phyloP scores from a whole-genome alignment of 2,797 vertebrate species.

The Pyrocephalus nanus region DNA sequence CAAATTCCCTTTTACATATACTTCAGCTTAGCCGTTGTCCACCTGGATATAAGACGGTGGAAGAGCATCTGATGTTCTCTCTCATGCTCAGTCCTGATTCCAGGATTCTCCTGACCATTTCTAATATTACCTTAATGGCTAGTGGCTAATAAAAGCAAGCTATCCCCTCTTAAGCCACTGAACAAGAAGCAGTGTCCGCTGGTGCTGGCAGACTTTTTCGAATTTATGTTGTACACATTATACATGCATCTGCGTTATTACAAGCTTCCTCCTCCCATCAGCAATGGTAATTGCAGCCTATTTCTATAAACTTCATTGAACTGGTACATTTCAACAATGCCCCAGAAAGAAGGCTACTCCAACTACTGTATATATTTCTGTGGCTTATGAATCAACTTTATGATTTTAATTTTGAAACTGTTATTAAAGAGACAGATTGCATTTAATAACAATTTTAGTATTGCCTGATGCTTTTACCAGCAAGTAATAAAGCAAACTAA shows the following conservation, averaged over 20 bases:
- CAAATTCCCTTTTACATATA: background rate
- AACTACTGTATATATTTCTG: slow-evolving; percentile 54
- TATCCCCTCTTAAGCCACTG: background rate
- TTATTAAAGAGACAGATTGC: slow-evolving; percentile 76
- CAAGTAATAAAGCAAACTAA: slow-evolving; percentile 46
- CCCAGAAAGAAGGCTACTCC: slow-evolving; percentile 31
- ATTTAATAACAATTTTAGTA: slow-evolving; percentile 71
- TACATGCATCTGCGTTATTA: slow-evolving; percentile 2
- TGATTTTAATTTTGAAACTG: slow-evolving; percentile 71
- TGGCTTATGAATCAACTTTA: slow-evolving; percentile 75
- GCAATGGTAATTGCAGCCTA: slow-evolving; percentile 31
- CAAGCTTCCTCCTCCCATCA: slow-evolving; percentile 25
- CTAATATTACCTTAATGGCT: background rate
- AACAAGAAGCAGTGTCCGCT: background rate
- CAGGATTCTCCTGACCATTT: background rate
- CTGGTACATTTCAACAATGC: slow-evolving; percentile 47
- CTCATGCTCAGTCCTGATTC: background rate
- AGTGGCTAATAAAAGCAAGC: background rate
- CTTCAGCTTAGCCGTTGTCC: background rate
- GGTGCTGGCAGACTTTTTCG: background rate
- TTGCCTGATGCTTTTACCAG: slow-evolving; percentile 52
- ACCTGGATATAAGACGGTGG: background rate
- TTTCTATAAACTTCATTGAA: slow-evolving; percentile 33
- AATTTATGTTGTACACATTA: slow-evolving; percentile 18
- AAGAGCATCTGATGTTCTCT: background rate